Evolutionary conservation across 2,797 vertebrate genomes (phyloP).

Genomic region (Rhinichthys osculus): DNA sequence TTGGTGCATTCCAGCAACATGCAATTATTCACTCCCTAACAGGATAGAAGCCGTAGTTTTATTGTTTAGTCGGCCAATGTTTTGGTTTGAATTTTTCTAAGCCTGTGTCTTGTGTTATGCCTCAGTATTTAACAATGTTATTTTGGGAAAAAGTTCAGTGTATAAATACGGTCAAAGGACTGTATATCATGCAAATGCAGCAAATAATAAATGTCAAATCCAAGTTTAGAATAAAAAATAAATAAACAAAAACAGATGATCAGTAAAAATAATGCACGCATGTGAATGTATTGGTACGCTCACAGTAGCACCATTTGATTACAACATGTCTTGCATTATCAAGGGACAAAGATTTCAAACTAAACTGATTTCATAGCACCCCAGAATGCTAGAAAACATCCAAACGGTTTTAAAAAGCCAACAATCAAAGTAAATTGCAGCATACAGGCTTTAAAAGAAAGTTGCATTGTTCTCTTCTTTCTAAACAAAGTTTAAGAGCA

Average conservation of each 20-base stretch:
- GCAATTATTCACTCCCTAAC: slow-evolving; percentile 64
- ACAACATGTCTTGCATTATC: not conserved
- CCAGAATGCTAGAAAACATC: slow-evolving; percentile 17
- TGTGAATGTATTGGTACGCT: not conserved
- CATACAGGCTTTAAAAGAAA: not conserved
- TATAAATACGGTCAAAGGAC: slow-evolving; percentile 29
- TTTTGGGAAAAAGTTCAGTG: slow-evolving; percentile 48
- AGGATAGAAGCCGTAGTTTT: slow-evolving; percentile 64
- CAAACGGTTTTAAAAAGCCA: slow-evolving; percentile 10
- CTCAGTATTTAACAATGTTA: slow-evolving; percentile 25
- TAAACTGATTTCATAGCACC: slow-evolving; percentile 7
- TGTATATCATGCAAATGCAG: slow-evolving; percentile 25
- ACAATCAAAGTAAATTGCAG: slow-evolving; percentile 22
- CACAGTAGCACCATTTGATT: not conserved
- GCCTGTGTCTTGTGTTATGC: not conserved
- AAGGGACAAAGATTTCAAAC: slow-evolving; percentile 20
- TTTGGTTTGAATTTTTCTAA: slow-evolving; percentile 40
- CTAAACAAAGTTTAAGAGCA: slow-evolving; percentile 5
- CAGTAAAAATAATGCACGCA: not conserved
- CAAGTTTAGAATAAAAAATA: not conserved
- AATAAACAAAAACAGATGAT: not conserved
- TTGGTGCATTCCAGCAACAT: slow-evolving; percentile 55
- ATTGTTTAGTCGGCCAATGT: slow-evolving; percentile 52
- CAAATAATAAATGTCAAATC: slow-evolving; percentile 1
- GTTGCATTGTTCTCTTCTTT: slow-evolving; percentile 11